These are phyloP conservation scores for Zoanthus gigantus DNA, from an alignment of 92 coral and sea anemone genomes.

Conservation along the genomic window DNA sequence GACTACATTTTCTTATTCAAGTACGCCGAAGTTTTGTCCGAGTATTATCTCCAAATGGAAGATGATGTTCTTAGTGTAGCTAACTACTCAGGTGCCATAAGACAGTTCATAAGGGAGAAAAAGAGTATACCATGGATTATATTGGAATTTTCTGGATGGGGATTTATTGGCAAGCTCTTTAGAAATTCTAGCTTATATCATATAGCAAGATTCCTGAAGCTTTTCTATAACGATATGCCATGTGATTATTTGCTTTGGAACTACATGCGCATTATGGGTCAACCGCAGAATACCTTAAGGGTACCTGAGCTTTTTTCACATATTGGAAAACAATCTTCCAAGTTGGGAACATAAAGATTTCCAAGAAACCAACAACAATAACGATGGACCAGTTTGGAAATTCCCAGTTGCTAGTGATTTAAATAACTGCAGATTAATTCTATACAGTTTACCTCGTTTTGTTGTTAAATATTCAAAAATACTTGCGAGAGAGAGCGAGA, in stretches of 20 bases:
- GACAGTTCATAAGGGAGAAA: slow-evolving; percentile 61
- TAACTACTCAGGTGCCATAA: slow-evolving; percentile 67
- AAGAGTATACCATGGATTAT: slow-evolving; percentile 58
- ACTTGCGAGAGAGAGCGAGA: too few species aligned
- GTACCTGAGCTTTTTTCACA: slow-evolving; percentile 28
- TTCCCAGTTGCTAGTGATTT: too few species aligned
- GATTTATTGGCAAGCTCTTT: slow-evolving; percentile 91
- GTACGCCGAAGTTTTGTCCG: slow-evolving; percentile 75
- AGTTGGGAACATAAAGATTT: slow-evolving; percentile 8
- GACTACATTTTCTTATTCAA: slow-evolving; percentile 86
- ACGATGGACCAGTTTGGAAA: too few species aligned
- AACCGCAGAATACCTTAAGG: neutral
- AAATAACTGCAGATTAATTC: too few species aligned
- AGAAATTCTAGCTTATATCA: slow-evolving; percentile 64
- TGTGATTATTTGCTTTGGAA: slow-evolving; percentile 6
- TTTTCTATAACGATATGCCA: slow-evolving; percentile 72
- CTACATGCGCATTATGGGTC: slow-evolving; percentile 8
- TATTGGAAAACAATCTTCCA: slow-evolving; percentile 33
- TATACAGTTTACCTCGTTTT: too few species aligned
- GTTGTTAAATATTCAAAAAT: too few species aligned
- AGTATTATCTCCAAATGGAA: slow-evolving; percentile 94
- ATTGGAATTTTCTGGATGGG: slow-evolving; percentile 66
- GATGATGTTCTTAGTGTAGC: slow-evolving; percentile 82
- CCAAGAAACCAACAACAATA: neutral
- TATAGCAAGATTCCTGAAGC: slow-evolving; percentile 65